phyloP scores from a whole-genome alignment of 30 jellyfish, hydroid and myxozoan species.

The Nemopilema nomurai region DNA sequence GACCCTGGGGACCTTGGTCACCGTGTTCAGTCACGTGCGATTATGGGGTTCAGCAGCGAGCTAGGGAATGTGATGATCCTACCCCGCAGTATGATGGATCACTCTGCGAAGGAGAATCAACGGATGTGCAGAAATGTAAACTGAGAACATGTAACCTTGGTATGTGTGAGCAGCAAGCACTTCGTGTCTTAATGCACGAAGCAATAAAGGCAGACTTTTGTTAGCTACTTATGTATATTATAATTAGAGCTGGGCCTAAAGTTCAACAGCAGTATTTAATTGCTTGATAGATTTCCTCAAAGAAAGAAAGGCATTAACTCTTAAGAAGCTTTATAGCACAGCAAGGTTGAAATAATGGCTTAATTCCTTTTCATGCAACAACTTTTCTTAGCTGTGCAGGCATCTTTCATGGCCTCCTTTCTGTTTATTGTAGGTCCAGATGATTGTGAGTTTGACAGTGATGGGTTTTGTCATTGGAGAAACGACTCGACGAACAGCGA shows the following conservation, averaged over 20 bases:
- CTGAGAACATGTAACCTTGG: constrained; percentile 66
- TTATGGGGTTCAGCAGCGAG: not conserved
- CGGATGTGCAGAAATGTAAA: constrained; percentile 36
- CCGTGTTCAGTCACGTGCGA: not conserved
- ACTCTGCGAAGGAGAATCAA: not conserved
- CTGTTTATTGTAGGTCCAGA: constrained; percentile 73
- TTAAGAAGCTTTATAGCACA: no score
- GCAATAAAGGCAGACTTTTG: not conserved
- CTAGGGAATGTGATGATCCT: not conserved
- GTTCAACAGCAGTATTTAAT: no score
- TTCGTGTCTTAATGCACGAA: not conserved
- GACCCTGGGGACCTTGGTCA: constrained; percentile 5
- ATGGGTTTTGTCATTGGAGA: constrained; percentile 71
- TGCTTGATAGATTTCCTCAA: no score
- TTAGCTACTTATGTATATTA: not conserved
- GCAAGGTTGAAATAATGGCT: no score
- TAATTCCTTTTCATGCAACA: no score
- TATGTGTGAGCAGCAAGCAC: not conserved
- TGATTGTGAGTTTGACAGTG: constrained; percentile 77
- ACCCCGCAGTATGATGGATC: constrained; percentile 2
- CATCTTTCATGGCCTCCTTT: no score
- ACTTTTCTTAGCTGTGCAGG: no score
- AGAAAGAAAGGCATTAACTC: no score
- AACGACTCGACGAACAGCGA: constrained; percentile 23
- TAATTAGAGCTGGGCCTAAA: not conserved